Percentiles rank a stretch among this genome's conserved stretches.
phyloP scores from a whole-genome alignment of 2,888 invertebrate species.

The Drosophila nigricruria region DNA sequence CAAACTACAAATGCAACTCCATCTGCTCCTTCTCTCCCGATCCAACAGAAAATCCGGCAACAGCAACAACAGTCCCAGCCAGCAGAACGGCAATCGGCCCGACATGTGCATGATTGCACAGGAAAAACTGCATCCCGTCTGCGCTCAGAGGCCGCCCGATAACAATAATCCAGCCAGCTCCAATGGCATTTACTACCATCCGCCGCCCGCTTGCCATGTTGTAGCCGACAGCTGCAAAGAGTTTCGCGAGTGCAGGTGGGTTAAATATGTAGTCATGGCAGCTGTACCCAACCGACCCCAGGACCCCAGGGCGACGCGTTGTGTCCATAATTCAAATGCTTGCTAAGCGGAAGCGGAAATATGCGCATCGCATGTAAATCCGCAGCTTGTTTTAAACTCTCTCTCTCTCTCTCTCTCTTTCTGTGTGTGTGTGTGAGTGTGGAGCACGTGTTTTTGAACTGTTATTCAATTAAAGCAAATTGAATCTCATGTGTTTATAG shows the following conservation, averaged over 20 bases:
- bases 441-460: conserved; percentile 22
- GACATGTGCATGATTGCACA: conserved; percentile 95
- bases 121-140: conserved; percentile 94
- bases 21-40: conserved; percentile 15
- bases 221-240: conserved; percentile 93
- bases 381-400: conserved; percentile 40
- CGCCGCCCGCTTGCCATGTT: conserved; percentile 94
- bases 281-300: background rate
- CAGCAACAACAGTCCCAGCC: conserved; percentile 51
- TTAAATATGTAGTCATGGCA: conserved; percentile 34
- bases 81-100: conserved; percentile 88
- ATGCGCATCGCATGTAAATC: conserved; percentile 62
- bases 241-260: conserved; percentile 93
- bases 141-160: conserved; percentile 92
- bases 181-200: conserved; percentile 86
- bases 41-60: conserved; percentile 89
- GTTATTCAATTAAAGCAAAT: conserved; percentile 69
- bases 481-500: conserved; percentile 59
- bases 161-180: conserved; percentile 86
- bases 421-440: conserved; percentile 6
- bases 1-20: conserved; percentile 24
- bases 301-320: conserved; percentile 2
- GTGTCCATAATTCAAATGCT: conserved; percentile 65
- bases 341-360: conserved; percentile 66
- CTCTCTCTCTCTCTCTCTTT: background rate